Evolutionary conservation across 2,888 invertebrate genomes (phyloP).

Genomic region (Cryptophagus acutangulus): DNA sequence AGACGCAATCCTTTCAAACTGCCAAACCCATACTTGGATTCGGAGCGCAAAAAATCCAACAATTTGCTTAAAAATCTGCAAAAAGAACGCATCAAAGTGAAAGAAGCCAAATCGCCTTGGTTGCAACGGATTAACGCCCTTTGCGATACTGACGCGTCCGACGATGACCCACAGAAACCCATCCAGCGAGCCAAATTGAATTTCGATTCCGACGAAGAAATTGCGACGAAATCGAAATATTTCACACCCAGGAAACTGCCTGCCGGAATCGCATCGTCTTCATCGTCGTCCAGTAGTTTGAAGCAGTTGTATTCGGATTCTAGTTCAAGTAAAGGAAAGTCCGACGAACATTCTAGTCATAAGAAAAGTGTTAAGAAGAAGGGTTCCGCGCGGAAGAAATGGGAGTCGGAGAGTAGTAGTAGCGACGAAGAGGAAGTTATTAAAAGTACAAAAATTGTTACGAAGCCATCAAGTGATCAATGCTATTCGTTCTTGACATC

Average conservation of each 20-base stretch:
- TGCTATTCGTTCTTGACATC: slow-evolving; percentile 38
- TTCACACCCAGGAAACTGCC: no score
- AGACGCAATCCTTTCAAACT: no score
- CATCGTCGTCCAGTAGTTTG: no score
- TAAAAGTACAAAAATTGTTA: neutral
- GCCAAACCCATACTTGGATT: slow-evolving; percentile 30
- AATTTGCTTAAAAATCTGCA: slow-evolving; percentile 30
- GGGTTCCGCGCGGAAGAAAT: no score
- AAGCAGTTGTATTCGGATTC: no score
- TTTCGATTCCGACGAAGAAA: slow-evolving; percentile 24
- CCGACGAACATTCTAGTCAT: no score
- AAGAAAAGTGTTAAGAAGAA: no score
- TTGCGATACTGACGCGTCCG: slow-evolving; percentile 38
- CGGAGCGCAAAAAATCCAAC: slow-evolving; percentile 17
- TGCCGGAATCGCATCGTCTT: no score
- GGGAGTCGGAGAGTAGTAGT: no score
- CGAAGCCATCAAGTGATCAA: neutral
- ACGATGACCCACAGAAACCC: slow-evolving; percentile 13
- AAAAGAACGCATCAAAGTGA: slow-evolving; percentile 20
- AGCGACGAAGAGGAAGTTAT: slow-evolving; percentile 1
- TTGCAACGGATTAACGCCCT: slow-evolving; percentile 27
- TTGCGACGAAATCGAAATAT: no score
- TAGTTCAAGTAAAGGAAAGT: no score
- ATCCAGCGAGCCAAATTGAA: slow-evolving; percentile 10
- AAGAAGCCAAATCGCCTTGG: slow-evolving; percentile 32